Conservation (phyloP, 1,140 invertebrate genomes). For the Brachionus calyciflorus region DNA sequence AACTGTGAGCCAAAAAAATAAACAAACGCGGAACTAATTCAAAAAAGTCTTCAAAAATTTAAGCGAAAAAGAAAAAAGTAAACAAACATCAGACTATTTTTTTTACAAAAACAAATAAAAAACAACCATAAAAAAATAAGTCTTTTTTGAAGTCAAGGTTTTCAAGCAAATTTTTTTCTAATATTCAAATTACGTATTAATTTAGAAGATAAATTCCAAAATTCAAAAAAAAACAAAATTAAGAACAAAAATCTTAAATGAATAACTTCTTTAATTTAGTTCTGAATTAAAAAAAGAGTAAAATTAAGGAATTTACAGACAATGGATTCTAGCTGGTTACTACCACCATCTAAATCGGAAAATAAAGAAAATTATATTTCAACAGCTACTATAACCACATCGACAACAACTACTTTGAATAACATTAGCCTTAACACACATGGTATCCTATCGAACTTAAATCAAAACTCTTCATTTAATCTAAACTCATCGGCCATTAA, state of each 20-base stretch:
- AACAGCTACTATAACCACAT: conserved; percentile 2
- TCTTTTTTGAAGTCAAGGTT: conserved; percentile 9
- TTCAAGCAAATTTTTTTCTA: not conserved
- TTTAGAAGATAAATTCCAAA: not conserved
- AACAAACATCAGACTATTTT: not conserved
- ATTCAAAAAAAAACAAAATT: not conserved
- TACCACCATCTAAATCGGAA: conserved; percentile 8
- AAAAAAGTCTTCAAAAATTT: too few species aligned
- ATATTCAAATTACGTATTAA: not conserved
- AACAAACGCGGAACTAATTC: too few species aligned
- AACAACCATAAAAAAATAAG: not conserved
- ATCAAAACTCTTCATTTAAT: conserved; percentile 21
- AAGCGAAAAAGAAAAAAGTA: too few species aligned
- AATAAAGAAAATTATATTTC: conserved; percentile 29
- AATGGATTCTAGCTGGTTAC: conserved; percentile 17
- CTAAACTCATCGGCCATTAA: conserved; percentile 24
- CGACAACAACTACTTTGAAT: conserved; percentile 10
- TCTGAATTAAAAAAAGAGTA: not conserved
- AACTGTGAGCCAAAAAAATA: too few species aligned
- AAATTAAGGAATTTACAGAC: too few species aligned
- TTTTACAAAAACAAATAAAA: not conserved
- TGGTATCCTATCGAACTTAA: conserved; percentile 21
- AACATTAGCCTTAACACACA: conserved; percentile 10
- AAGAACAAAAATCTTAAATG: not conserved
- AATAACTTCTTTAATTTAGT: not conserved